Percentiles rank a stretch among this genome's conserved stretches.
Conservation (phyloP, 23 tunicate species). For the Ascidia mentula region DNA sequence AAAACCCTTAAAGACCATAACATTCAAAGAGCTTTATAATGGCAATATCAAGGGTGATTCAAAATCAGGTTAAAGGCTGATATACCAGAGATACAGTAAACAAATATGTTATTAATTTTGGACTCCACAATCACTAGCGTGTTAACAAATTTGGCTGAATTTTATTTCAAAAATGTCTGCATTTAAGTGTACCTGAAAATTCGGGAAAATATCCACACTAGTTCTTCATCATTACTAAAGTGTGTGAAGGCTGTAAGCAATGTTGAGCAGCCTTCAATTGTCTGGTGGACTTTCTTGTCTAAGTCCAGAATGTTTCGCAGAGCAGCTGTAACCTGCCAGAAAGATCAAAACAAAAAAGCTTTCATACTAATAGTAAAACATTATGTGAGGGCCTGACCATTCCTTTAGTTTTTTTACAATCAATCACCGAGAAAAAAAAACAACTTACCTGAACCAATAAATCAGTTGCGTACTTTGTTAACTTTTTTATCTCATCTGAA, state of each 20-base stretch:
- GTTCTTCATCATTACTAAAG: slow-evolving; percentile 44
- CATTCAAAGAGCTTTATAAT: too few species aligned
- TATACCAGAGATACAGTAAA: not conserved
- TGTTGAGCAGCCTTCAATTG: not conserved
- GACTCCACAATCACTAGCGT: too few species aligned
- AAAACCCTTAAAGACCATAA: too few species aligned
- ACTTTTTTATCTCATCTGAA: slow-evolving; percentile 28
- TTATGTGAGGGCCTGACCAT: too few species aligned
- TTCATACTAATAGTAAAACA: too few species aligned
- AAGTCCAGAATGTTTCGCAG: slow-evolving; percentile 64
- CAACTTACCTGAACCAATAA: slow-evolving; percentile 60
- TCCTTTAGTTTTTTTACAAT: not conserved
- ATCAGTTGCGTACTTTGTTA: slow-evolving; percentile 47
- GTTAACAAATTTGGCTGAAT: too few species aligned
- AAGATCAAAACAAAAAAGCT: not conserved
- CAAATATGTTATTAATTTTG: not conserved
- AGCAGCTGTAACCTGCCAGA: slow-evolving; percentile 34
- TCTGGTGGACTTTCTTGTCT: slow-evolving; percentile 30
- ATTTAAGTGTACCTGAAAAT: slow-evolving; percentile 41
- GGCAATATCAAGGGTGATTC: too few species aligned
- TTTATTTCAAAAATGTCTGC: too few species aligned
- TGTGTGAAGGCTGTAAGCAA: slow-evolving; percentile 23
- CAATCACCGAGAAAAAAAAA: not conserved
- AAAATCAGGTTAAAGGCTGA: too few species aligned
- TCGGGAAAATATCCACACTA: slow-evolving; percentile 60